Evolutionary conservation across 2,113 vertebrate species (phyloP), one percentile per base, ranked within the genome.

Genomic region (Tychaedon coryphoeus): DNA sequence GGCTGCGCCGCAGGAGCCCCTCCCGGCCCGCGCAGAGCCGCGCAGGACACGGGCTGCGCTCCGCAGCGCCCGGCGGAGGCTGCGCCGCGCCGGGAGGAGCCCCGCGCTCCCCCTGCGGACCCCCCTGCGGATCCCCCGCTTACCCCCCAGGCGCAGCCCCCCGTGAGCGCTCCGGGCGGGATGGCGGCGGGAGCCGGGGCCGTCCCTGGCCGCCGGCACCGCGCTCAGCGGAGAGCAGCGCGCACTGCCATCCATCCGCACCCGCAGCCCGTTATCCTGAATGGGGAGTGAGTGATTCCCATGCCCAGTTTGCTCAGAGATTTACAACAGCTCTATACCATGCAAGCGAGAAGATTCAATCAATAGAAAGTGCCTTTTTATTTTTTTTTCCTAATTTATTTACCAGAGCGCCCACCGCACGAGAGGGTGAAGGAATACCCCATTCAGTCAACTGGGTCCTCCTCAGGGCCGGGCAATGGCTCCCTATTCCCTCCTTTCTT

Each of bases 101-200:
- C 26, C 26, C 38, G 25, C 15, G 45, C 34, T 28, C 47, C 31
- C 12, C 3, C 38, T 17, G 50, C 17, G 9, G 22, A 24, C 11
- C 12, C 47, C 45, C 43, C 43, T 43, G 18, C 43, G 43, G 43
- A 45, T 8, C 18, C 19, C 19, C 19, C 18, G 19, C 43, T 9
- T 19, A 17, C 4, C 15, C 34, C 18, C 25, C 12, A 2, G 53
- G 0, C 18, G 13, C 66, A 8, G 53, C 28, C 2, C 54, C 10
- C 19, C 7, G 0, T 1, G 16, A 12, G 40, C 0, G 47, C 29
- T 40, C 24, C 19, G 19, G 23, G 36, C 36, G 36, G 38, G 50
- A 17, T 3, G 4, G 34, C 28, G 19, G 13, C 13, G 23, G 31
- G 16, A 14, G 19, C 47, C 22, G 40, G 25, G 8, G 14, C 36